A percentile compares a stretch with the other conserved stretches of the same genome.
Conservation (phyloP, 2,113 vertebrate species). For the Hippolais icterina region DNA sequence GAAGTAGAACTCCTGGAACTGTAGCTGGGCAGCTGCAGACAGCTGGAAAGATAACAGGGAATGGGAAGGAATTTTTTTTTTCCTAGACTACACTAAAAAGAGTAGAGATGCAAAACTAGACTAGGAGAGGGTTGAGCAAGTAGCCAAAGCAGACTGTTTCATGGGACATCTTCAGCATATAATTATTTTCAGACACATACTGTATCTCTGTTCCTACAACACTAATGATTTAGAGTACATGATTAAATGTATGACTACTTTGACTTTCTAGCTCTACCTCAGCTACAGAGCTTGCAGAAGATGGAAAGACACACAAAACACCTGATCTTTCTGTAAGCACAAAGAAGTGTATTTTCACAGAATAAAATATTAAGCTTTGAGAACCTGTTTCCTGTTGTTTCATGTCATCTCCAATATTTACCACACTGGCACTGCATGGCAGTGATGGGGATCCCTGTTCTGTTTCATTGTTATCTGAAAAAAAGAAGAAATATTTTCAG, state of each 20-base stretch:
- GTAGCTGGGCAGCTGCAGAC: background rate
- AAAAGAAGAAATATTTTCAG: background rate
- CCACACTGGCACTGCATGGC: constrained; percentile 10
- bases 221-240: background rate
- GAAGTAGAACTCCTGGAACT: background rate
- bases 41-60: background rate
- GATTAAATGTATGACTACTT: background rate
- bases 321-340: background rate
- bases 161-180: background rate
- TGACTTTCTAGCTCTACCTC: background rate
- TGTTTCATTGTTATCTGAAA: constrained; percentile 70
- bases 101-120: background rate
- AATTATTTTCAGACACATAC: background rate
- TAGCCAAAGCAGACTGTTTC: background rate
- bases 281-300: background rate
- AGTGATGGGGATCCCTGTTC: constrained; percentile 50
- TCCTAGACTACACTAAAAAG: background rate
- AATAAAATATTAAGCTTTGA: background rate
- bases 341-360: background rate
- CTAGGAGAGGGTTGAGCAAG: background rate
- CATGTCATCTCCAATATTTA: constrained; percentile 64
- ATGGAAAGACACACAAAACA: background rate
- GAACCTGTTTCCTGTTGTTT: constrained; percentile 46
- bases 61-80: background rate
- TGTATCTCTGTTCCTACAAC: background rate